Percentiles rank a stretch among this genome's conserved stretches.
Evolutionary conservation across 2,113 vertebrate genomes (phyloP).

Genomic region (Urocitellus parryii): DNA sequence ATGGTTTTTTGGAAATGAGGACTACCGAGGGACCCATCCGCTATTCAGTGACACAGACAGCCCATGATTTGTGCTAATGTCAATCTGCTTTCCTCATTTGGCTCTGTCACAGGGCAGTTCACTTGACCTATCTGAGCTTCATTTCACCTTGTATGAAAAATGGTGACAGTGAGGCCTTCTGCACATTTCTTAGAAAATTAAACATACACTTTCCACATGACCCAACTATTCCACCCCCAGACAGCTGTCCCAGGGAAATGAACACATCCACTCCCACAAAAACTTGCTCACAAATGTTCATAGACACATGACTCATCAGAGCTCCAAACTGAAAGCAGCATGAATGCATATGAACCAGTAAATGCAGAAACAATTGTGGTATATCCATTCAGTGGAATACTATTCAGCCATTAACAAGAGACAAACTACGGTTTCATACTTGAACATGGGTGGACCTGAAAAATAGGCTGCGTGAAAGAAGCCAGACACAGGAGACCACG

Average conservation of each 20-base stretch:
- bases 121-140: not conserved
- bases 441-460: not conserved
- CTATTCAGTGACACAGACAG: not conserved
- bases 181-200: not conserved
- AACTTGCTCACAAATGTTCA: not conserved
- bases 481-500: not conserved
- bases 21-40: not conserved
- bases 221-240: not conserved
- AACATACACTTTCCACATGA: not conserved
- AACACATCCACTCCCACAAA: not conserved
- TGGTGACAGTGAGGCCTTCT: too few species aligned
- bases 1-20: not conserved
- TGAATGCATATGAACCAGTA: not conserved
- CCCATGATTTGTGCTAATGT: too few species aligned
- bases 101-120: not conserved
- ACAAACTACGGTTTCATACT: rapidly evolving
- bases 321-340: not conserved
- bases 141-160: not conserved
- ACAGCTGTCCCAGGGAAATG: not conserved
- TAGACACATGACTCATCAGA: not conserved
- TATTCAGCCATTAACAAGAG: not conserved
- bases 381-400: too few species aligned
- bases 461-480: not conserved
- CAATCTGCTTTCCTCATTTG: not conserved
- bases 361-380: not conserved